Base-by-base conservation (phyloP, 2,888 invertebrate genomes). In the Willowsia nigromaculata region DNA sequence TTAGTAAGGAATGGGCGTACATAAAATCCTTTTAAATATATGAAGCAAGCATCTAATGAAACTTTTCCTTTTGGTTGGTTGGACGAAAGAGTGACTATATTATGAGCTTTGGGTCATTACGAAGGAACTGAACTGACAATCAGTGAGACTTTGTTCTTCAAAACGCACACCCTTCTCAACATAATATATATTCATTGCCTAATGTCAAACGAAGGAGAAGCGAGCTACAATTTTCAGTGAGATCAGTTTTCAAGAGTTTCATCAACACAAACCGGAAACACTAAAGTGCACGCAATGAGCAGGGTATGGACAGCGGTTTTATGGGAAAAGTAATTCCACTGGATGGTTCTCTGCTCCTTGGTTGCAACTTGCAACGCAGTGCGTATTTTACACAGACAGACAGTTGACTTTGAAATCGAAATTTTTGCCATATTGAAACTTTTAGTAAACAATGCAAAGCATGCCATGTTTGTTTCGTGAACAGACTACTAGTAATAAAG, bases 1-100 rank as follows among this genome's bases (percentile, higher is more conserved):
- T 74, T 50, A 43, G 47, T 18, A 50, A 50, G 15, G 74, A 74
- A 74, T 50, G 74, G 74, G 47, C 47, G 47, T 74, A 50, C 27
- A 47, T 71, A 62, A 33, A 30, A 65, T 65, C 18, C n/a, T 7
- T 50, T 50, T 50, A 47, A 74, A 74, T n/a, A 27, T 43, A 74
- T 4, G n/a, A 13, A 33, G 27, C 33, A 30, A 9, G 25, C 47
- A 27, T 47, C 47, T 47, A 74, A 74, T 74, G 74, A 74, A 27
- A 74, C n/a, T 74, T 74, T 50, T 50, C 11, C 2, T 18, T 71
- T 68, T 18, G 4, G 40, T 40, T 71, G 40, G 15, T 27, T 22
- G 43, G 30, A 37, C 43, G 13, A 43, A 43, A 43, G 9, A 1
- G 11, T 43, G 43, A 1, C 43, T n/a, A n/a, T n/a, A n/a, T n/a